These are phyloP conservation scores for Sinocyclocheilus anshuiensis DNA, from an alignment of 2,113 vertebrate genomes.

Conservation along the genomic window DNA sequence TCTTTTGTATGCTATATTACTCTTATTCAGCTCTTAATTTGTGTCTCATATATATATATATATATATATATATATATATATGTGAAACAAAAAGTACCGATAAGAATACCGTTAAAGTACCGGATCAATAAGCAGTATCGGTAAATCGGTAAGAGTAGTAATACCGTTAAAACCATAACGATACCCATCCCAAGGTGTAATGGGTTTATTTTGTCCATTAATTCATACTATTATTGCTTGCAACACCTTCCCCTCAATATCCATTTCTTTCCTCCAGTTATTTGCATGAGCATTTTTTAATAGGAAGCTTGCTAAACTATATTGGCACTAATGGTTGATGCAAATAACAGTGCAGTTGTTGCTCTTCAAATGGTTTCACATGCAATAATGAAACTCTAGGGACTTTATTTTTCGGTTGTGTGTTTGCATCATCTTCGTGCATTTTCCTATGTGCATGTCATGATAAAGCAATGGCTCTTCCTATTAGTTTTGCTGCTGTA, in stretches of 20 bases:
- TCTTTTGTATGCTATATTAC: too few relatives aligned
- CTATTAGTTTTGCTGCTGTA: background rate
- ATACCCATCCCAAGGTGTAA: too few relatives aligned
- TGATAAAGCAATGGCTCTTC: background rate
- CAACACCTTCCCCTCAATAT: background rate
- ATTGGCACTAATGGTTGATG: background rate
- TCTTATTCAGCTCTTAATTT: too few relatives aligned
- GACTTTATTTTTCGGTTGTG: background rate
- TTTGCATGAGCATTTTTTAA: background rate
- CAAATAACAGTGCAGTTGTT: background rate
- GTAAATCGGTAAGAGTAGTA: too few relatives aligned
- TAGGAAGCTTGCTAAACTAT: background rate
- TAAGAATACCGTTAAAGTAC: too few relatives aligned
- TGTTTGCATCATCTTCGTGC: conserved; percentile 17
- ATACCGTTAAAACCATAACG: too few relatives aligned
- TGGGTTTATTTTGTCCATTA: background rate
- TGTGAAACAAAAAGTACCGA: too few relatives aligned
- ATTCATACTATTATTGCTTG: background rate
- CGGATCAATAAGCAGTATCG: too few relatives aligned
- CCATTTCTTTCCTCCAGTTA: background rate
- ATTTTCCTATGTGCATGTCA: conserved; percentile 19
- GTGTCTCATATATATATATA: too few relatives aligned
- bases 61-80: too few relatives aligned
- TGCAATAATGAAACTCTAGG: background rate
- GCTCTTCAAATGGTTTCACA: conserved; percentile 2